Evolutionary conservation across 2,888 invertebrate species (phyloP).

Genomic region (Lasioglossum lativentre): DNA sequence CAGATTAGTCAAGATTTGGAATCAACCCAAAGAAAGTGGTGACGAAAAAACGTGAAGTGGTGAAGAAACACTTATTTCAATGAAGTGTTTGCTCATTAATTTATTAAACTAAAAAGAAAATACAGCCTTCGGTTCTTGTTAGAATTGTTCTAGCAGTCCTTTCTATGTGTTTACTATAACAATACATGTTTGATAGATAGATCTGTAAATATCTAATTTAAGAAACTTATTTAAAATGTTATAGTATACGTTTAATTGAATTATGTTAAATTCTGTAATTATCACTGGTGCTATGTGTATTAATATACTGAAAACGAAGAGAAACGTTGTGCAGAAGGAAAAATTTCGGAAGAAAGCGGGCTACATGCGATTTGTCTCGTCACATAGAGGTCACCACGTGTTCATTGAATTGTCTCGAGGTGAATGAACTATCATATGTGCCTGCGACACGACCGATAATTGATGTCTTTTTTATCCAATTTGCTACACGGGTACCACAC

Average conservation of each 20-base stretch:
- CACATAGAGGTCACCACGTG: slow-evolving; percentile 45
- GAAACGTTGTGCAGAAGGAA: not conserved
- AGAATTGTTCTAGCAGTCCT: not conserved
- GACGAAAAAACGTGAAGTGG: not conserved
- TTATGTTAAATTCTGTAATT: not conserved
- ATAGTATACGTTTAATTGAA: not conserved
- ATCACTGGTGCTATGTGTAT: not conserved
- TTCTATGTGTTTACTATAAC: not conserved
- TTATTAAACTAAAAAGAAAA: not conserved
- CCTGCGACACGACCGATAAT: slow-evolving; percentile 50
- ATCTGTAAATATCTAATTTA: not conserved
- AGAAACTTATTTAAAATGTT: not conserved
- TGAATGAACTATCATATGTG: slow-evolving; percentile 55
- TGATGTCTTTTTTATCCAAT: slow-evolving; percentile 63
- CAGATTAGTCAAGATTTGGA: slow-evolving; percentile 64
- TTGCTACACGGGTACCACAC: slow-evolving; percentile 8
- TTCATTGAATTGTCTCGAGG: slow-evolving; percentile 47
- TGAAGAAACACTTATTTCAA: not conserved
- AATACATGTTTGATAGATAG: not conserved
- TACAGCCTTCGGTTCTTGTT: not conserved
- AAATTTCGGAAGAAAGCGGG: slow-evolving; percentile 44
- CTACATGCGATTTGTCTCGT: slow-evolving; percentile 40
- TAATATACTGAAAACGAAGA: not conserved
- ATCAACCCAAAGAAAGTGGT: slow-evolving; percentile 41
- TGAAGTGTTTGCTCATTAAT: not conserved